Evolutionary conservation across 2,888 invertebrate species (phyloP), one percentile per base, ranked within the genome.

Genomic region (Rhimphoctona megacephalus): DNA sequence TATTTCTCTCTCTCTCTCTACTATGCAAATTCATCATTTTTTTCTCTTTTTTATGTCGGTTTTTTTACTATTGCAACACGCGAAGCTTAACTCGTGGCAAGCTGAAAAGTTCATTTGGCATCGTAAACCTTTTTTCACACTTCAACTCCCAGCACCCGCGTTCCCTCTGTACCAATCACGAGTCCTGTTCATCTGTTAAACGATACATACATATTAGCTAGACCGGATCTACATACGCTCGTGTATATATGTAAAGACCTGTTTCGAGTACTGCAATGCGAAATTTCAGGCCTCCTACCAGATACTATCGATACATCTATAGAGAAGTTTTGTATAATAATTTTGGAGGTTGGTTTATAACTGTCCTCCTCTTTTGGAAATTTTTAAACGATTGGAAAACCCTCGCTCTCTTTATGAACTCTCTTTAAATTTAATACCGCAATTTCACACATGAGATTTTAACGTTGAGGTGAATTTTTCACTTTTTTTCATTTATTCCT

Each of bases 231-330:
- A 61, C 43, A 61, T 61, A 43, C 43, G 19, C 43, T 25, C 6
- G 8, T 17, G 25, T 39, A 52, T 14, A 39, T 43, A 46, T 46
- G 61, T n/a, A 64, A 30, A 46, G 39, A 36, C 61, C 33, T 67
- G 67, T 78, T 78, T 78, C 67, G 52, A 78, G 80, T 73, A 81
- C 81, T 81, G 81, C 81, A 81, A 81, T 81, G 81, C 81, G 81
- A 81, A 81, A 81, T 81, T 81, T 81, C 73, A 36, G 52, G 46
- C 54, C 64, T 77, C 46, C 49, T 33, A 64, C 25, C 70, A 19
- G 46, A 4, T 4, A 33, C 36, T 36, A 52, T 52, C 33, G 52
- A 43, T 19, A 64, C 11, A 25, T 30, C 0, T 57, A 57, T 36
- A 17, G 30, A 61, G 17, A 14, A 61, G 49, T 30, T 61, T 61